Evolutionary conservation across 1,140 invertebrate species (phyloP), one percentile per base, ranked within the genome.

Genomic region (Trypoxylus dichotomus): DNA sequence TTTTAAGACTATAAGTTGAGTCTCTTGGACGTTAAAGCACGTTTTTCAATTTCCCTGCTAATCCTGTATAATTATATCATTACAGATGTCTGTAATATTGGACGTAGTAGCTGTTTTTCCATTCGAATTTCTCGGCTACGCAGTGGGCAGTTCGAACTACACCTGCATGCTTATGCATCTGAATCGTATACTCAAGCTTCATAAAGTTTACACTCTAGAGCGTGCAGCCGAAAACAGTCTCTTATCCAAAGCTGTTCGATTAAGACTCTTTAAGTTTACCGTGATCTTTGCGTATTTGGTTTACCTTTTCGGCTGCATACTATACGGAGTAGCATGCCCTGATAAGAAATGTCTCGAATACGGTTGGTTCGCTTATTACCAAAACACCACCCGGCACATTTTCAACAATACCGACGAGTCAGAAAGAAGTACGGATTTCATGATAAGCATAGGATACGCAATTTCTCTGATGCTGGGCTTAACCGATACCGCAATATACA

Each of bases 71-170:
- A 58, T 21, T 25, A 63, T 24, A 3, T 24, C 25, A 63, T 63
- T 63, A 24, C 6, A 63, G 60, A 10, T 63, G 10, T 47, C 74
- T 2, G 19, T 25, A 25, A 60, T 76, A 13, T 10, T 76, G 13
- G 75, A 76, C 27, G 37, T 76, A 6, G 11, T 76, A 60, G 47
- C 75, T 7, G n/a, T 54, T 10, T 60, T 27, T 21, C 75, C 75
- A 11, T 29, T 75, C n/a, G 74, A 76, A 63, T 10, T 63, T 5
- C 2, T 76, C 24, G 75, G 47, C 15, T 60, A 13, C 24, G 24
- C 60, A 2, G 13, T 37, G 19, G 21, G 27, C 19, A 41, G 19
- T 60, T n/a, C 47, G 3, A 2, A 42, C 32, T 19, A 58, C 19
- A 15, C 37, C 1, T 13, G 21, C 11, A 37, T 27, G 15, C 21